Percentiles rank a stretch among this genome's conserved stretches.
Conservation (phyloP, 2,888 invertebrate species). For the Oasisia sp. region DNA sequence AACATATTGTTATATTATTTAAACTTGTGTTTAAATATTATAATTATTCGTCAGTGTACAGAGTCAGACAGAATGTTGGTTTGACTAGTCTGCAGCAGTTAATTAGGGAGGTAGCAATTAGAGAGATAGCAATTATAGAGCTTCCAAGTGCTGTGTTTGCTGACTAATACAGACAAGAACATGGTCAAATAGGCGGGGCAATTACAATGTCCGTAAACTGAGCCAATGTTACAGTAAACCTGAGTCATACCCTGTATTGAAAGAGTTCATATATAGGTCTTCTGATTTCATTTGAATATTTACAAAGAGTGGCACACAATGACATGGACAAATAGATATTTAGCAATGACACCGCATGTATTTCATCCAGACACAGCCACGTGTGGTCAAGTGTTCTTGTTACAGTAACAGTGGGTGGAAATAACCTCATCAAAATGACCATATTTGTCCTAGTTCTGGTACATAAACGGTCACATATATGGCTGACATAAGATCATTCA, state of each 20-base stretch:
- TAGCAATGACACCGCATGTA: too few species aligned
- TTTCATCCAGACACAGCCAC: too few species aligned
- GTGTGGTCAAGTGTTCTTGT: too few species aligned
- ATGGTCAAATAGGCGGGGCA: not conserved
- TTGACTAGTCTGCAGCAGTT: not conserved
- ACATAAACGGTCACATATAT: too few species aligned
- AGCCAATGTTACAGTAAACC: not conserved
- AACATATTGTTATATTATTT: not conserved
- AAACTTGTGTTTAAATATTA: not conserved
- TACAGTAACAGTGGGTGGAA: too few species aligned
- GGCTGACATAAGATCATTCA: too few species aligned
- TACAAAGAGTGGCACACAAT: too few species aligned
- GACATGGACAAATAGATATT: too few species aligned
- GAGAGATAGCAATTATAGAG: not conserved
- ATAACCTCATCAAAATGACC: too few species aligned
- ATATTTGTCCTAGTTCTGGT: too few species aligned
- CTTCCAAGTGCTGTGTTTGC: not conserved
- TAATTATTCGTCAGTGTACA: not conserved
- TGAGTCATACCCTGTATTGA: not conserved
- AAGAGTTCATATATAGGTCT: not conserved
- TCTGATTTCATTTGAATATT: not conserved
- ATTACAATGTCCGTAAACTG: slow-evolving; percentile 3
- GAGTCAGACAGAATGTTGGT: not conserved
- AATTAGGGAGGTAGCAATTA: not conserved
- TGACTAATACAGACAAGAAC: not conserved